phyloP scores from a whole-genome alignment of 1,140 invertebrate species.

The Vanessa atalanta region DNA sequence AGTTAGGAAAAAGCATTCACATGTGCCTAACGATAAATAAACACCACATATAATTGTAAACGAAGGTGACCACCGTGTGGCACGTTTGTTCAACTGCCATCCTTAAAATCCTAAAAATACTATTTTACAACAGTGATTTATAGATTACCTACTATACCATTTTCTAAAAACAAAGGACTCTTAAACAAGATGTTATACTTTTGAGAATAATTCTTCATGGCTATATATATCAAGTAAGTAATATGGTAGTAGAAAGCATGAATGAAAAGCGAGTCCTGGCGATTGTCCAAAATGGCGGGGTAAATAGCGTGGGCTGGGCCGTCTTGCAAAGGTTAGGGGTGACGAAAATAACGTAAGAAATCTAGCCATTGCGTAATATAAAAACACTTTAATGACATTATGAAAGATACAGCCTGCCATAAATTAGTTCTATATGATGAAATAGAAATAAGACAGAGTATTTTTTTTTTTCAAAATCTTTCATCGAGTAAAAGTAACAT shows the following conservation, averaged over 20 bases:
- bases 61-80: too few species aligned
- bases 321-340: slow-evolving; percentile 66
- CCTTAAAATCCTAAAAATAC: too few species aligned
- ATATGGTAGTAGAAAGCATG: slow-evolving; percentile 55
- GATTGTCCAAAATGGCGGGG: slow-evolving; percentile 51
- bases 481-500: too few species aligned
- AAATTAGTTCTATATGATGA: too few species aligned
- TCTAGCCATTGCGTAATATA: slow-evolving; percentile 36
- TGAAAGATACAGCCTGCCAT: neutral
- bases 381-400: neutral
- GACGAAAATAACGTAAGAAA: slow-evolving; percentile 63
- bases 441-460: too few species aligned
- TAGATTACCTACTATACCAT: too few species aligned
- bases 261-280: slow-evolving; percentile 58
- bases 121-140: too few species aligned
- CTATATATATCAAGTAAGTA: slow-evolving; percentile 36
- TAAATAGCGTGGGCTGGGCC: slow-evolving; percentile 49
- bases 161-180: neutral
- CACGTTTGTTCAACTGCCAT: too few species aligned
- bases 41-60: too few species aligned
- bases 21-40: too few species aligned
- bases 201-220: slow-evolving; percentile 12
- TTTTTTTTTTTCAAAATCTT: too few species aligned
- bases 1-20: too few species aligned
- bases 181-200: neutral